Evolutionary conservation across 1,140 invertebrate species (phyloP).

Genomic region (Anagrus nilaparvatae): DNA sequence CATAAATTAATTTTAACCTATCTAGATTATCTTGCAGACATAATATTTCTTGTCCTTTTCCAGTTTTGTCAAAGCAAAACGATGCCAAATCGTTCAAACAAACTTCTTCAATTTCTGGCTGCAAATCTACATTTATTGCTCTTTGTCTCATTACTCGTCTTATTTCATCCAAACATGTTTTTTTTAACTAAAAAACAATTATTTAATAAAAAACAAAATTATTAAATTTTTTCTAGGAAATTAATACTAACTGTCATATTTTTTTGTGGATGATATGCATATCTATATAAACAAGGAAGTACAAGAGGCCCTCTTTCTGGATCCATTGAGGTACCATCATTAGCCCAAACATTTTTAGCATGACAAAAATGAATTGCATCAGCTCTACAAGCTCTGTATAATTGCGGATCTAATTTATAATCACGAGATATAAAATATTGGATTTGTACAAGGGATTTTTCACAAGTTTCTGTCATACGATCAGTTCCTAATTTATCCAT

Average conservation of each 20-base stretch:
- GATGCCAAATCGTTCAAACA: constrained; percentile 79
- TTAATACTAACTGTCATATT: constrained; percentile 42
- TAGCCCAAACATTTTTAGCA: constrained; percentile 68
- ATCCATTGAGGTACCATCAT: constrained; percentile 54
- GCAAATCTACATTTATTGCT: constrained; percentile 82
- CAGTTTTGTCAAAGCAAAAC: constrained; percentile 73
- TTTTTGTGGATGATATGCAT: constrained; percentile 66
- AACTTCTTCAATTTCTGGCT: constrained; percentile 85
- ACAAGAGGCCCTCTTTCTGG: constrained; percentile 68
- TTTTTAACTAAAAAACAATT: constrained; percentile 41
- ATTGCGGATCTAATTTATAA: constrained; percentile 82
- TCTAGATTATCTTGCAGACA: constrained; percentile 91
- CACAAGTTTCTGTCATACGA: constrained; percentile 81
- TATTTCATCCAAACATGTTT: constrained; percentile 68
- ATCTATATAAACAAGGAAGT: constrained; percentile 85
- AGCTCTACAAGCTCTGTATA: constrained; percentile 78
- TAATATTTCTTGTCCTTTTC: constrained; percentile 77
- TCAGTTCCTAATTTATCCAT: constrained; percentile 82
- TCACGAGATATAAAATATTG: constrained; percentile 95
- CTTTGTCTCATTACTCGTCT: constrained; percentile 84
- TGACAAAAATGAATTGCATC: constrained; percentile 78
- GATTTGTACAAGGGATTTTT: constrained; percentile 85
- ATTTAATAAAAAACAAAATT: constrained; percentile 6
- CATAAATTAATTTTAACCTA: constrained; percentile 30
- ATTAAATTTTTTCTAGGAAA: constrained; percentile 2